Conservation (phyloP, 2,113 vertebrate genomes). For the Pogonocichla stellata region DNA sequence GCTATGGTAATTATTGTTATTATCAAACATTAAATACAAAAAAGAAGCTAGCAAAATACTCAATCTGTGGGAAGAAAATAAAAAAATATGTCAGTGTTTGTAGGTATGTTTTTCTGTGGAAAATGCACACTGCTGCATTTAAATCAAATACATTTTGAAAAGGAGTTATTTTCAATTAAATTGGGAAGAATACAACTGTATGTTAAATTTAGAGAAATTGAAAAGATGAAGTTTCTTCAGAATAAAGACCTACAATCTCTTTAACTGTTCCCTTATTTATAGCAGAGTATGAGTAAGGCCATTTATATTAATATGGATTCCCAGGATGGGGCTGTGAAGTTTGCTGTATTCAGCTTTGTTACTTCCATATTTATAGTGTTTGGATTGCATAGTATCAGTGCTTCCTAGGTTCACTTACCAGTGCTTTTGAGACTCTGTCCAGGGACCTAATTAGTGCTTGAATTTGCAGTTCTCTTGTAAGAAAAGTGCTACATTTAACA, state of each 20-base stretch:
- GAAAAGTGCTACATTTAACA: conserved; percentile 52
- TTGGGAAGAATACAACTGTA: not conserved
- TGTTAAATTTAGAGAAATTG: not conserved
- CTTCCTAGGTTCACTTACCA: conserved; percentile 14
- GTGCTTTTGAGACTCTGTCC: conserved; percentile 20
- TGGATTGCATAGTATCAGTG: conserved; percentile 29
- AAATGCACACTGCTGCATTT: not conserved
- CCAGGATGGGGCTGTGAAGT: not conserved
- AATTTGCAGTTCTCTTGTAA: conserved; percentile 49
- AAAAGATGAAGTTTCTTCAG: not conserved
- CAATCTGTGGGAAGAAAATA: not conserved
- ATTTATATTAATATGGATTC: not conserved
- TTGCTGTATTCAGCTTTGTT: conserved; percentile 34
- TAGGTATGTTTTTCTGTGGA: not conserved
- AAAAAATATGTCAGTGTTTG: not conserved
- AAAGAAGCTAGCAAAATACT: not conserved
- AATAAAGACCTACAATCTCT: not conserved
- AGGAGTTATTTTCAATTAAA: not conserved
- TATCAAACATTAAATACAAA: not conserved
- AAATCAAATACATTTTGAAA: not conserved
- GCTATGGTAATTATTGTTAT: not conserved
- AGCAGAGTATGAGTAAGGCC: not conserved
- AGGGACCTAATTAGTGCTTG: conserved; percentile 59
- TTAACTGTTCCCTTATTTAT: not conserved
- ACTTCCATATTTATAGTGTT: conserved; percentile 4